A percentile compares a stretch with the other conserved stretches of the same genome.
Evolutionary conservation across 2,797 vertebrate species (phyloP).

Genomic region (Aulostomus chinensis): DNA sequence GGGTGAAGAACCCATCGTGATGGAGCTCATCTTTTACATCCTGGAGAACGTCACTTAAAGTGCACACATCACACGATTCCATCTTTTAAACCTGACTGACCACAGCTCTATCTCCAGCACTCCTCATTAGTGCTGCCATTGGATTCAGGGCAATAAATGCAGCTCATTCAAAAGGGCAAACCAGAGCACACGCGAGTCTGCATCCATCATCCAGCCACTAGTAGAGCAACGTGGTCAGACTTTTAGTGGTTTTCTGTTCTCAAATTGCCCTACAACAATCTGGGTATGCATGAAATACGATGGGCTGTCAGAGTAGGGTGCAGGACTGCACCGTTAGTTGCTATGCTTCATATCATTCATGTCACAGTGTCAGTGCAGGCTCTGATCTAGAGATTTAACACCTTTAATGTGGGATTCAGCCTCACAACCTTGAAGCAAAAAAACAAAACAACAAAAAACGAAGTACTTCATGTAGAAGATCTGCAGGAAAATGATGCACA

Average conservation of each 20-base stretch:
- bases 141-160: conserved; percentile 44
- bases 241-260: conserved; percentile 39
- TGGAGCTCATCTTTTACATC: conserved; percentile 99
- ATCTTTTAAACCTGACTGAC: conserved; percentile 38
- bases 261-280: conserved; percentile 45
- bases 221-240: conserved; percentile 36
- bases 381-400: too few species aligned
- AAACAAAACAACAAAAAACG: conserved; percentile 56
- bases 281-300: conserved; percentile 56
- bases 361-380: too few species aligned
- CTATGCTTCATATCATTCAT: conserved; percentile 52
- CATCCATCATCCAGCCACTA: conserved; percentile 41
- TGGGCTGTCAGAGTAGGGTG: conserved; percentile 46
- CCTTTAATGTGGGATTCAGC: conserved; percentile 62
- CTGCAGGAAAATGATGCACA: conserved; percentile 62
- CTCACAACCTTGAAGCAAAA: conserved; percentile 48
- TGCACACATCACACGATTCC: neutral
- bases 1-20: conserved; percentile 88
- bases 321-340: conserved; percentile 44
- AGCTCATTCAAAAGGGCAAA: conserved; percentile 40
- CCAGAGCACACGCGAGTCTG: conserved; percentile 41
- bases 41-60: conserved; percentile 94
- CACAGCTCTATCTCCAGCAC: conserved; percentile 33
- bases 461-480: conserved; percentile 55
- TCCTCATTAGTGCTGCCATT: conserved; percentile 33